Conservation (phyloP, 2,113 vertebrate genomes). For the Oostethus manadensis region DNA sequence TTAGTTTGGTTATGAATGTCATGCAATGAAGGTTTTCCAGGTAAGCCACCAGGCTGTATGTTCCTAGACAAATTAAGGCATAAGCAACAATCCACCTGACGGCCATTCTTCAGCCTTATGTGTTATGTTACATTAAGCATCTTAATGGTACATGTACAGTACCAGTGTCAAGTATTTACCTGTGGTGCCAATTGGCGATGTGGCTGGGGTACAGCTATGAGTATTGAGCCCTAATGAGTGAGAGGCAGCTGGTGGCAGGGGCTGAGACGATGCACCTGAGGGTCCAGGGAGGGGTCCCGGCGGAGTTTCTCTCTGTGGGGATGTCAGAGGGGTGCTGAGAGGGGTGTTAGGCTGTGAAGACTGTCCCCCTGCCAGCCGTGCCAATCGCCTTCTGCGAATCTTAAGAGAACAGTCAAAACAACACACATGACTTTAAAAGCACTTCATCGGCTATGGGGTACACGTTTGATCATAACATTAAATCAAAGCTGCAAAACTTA, state of each 20-base stretch:
- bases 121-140: not conserved
- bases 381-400: conserved; percentile 93
- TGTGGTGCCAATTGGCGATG: conserved; percentile 92
- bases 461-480: not conserved
- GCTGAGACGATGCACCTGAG: conserved; percentile 71
- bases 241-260: conserved; percentile 79
- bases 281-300: conserved; percentile 84
- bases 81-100: not conserved
- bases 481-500: not conserved
- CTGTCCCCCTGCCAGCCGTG: conserved; percentile 87
- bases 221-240: conserved; percentile 86
- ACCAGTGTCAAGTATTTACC: conserved; percentile 63
- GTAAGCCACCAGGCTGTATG: not conserved
- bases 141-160: too few relatives aligned
- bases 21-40: not conserved
- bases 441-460: not conserved
- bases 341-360: conserved; percentile 91
- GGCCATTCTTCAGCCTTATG: not conserved
- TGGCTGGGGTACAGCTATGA: conserved; percentile 92
- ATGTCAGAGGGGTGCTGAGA: conserved; percentile 84
- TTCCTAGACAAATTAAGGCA: too few relatives aligned
- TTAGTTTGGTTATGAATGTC: too few relatives aligned
- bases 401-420: conserved; percentile 1
- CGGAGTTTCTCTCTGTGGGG: conserved; percentile 94
- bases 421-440: not conserved